Conservation (phyloP, 2,888 invertebrate genomes). For the Tipula unca region DNA sequence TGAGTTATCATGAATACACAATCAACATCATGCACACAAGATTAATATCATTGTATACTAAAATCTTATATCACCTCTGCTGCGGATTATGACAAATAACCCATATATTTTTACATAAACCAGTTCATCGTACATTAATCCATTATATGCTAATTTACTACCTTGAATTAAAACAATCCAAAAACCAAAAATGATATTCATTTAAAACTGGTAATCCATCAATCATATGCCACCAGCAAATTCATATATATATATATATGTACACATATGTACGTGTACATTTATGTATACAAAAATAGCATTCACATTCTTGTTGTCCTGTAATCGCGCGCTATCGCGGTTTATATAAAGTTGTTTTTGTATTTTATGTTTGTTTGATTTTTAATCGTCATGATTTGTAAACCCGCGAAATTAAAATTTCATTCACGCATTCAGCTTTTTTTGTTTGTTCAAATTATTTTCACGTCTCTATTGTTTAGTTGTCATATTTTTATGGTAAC, state of each 20-base stretch:
- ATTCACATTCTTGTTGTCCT: not conserved
- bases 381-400: not conserved
- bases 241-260: not conserved
- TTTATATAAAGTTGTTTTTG: not conserved
- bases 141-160: slow-evolving; percentile 8
- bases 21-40: too few species aligned
- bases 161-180: not conserved
- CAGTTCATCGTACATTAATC: not conserved
- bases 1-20: too few species aligned
- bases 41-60: not conserved
- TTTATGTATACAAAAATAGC: not conserved
- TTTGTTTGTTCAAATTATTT: not conserved
- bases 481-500: not conserved
- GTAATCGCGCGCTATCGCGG: not conserved
- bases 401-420: not conserved
- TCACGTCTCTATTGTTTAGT: not conserved
- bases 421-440: not conserved
- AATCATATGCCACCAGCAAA: not conserved
- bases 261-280: not conserved
- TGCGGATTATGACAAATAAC: not conserved
- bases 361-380: not conserved
- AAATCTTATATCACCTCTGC: not conserved
- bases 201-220: not conserved
- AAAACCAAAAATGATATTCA: not conserved
- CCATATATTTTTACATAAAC: not conserved